Base-by-base conservation (phyloP, 2,113 vertebrate genomes). In the Xerus inauris region DNA sequence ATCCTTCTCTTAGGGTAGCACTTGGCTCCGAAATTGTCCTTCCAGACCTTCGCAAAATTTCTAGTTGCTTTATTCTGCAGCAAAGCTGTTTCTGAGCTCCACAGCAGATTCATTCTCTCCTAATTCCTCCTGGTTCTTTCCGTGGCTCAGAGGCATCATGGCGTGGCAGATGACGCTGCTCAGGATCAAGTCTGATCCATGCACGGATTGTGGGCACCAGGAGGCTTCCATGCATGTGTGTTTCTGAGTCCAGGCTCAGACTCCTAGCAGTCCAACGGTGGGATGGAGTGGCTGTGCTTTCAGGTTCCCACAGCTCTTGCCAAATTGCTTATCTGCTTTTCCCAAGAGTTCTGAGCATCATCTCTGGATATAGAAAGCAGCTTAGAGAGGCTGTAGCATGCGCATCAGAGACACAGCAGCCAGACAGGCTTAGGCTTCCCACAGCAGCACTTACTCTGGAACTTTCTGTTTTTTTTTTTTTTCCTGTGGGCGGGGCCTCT, bases 101-200 rank as follows among this genome's bases (percentile, higher is more conserved):
- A 51, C 28, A 30, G 17, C 49, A 1, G 10, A 24, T 1, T 64
- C 19, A 1, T 26, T 28, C 42, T 47, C 20, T 69, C 72, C 30
- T 16, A 0, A 5, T 6, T 62, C 20, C 12, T 26, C 28, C 0
- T 0, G 3, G 9, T 5, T 30, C 81, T 40, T 45, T 3, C 38
- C 0, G 0, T 0, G 14, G 38, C 2, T 8, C 6, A 1, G 45
- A 35, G 26, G 54, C 0, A 0, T 6, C 3, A 4, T 1, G 64
- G 12, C 0, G 30, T 17, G 4, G 42, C 3, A 2, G 30, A 0
- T 1, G 62, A 26, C 3, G 42, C 10, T 19, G 65, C 7, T 3
- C 9, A 1, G 1, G 77, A 51, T 16, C 5, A 51, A 0, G 26
- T 16, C 0, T 1, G 3, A 14, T 0, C 2, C 8, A 38, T 8